Evolutionary conservation across 2,888 invertebrate genomes (phyloP), one percentile per base, ranked within the genome.

Genomic region (Nephrocerus scutellatus): DNA sequence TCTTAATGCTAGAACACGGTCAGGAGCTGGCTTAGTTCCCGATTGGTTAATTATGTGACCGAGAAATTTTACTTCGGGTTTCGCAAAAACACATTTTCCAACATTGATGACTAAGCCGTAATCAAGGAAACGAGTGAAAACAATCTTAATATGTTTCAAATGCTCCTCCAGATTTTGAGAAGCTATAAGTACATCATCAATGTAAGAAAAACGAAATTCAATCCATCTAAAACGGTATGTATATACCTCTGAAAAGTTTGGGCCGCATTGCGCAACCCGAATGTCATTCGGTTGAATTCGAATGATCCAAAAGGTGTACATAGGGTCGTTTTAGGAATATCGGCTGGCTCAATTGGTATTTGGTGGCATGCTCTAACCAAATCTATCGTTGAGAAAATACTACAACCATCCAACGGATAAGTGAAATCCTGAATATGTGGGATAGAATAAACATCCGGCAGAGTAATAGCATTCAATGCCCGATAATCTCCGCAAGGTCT

Each of bases 181-280:
- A 5, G 31, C 32, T 5, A 31, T 24, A 2, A 41, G 22, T 10
- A 41, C 21, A 12, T 41, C 41, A 15, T 36, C 41, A 21, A 41
- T 26, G 24, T 32, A 36, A 5, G 32, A 30, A 15, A 32, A n/a
- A 41, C 36, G 7, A 35, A 41, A 19, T 36, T 29, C 12, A 40
- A 19, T 7, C 40, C 30, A 6, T 10, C 8, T 2, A 39, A 26
- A 5, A 26, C 35, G 23, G 35, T 32, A 19, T 43, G 31, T 8
- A 39, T 43, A 16, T 36, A 43, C 8, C 33, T 18, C 18, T 39
- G 43, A 13, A 43, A 30, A 9, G 39, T 28, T 25, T 43, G 43
- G 16, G 36, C 35, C 9, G 39, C 39, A n/a, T 36, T 39, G 9
- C 33, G 35, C 16, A 43, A 26, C 12, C 30, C 34, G 19, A 38